Percentiles rank a stretch among this genome's conserved stretches.
Evolutionary conservation across 2,888 invertebrate species (phyloP).

Genomic region (Pachymerium ferrugineum): DNA sequence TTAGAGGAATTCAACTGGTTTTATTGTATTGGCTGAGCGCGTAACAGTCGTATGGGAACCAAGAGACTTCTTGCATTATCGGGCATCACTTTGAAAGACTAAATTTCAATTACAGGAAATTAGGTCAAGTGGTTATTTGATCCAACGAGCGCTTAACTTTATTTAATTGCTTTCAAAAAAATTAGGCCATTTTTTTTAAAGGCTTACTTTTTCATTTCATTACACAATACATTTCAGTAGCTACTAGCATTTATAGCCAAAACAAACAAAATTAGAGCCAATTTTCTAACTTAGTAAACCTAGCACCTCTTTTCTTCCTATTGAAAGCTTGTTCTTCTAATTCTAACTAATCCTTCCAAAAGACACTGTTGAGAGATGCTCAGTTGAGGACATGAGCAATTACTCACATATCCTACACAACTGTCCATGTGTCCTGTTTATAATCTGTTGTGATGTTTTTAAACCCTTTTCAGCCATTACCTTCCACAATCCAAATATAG

Average conservation of each 20-base stretch:
- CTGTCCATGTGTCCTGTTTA: neutral
- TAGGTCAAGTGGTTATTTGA: neutral
- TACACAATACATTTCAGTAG: no score
- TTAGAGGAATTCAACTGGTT: no score
- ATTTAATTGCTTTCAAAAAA: neutral
- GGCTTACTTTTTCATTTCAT: no score
- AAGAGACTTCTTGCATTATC: no score
- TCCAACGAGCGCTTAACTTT: no score
- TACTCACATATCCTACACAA: neutral
- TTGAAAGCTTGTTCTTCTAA: neutral
- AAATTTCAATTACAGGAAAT: neutral
- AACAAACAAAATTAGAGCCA: neutral
- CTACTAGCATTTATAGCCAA: neutral
- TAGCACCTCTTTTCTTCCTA: neutral
- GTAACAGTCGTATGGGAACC: no score
- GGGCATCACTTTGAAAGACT: no score
- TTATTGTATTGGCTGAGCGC: no score
- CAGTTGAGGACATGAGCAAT: neutral
- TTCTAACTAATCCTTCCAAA: no score
- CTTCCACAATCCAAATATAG: no score
- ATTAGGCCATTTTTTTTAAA: no score
- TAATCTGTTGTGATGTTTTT: neutral
- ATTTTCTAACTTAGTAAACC: neutral
- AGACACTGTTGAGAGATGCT: neutral
- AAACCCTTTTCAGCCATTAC: neutral